phyloP scores from a whole-genome alignment of 35 echinoderm and acorn worm genomes.

The Eucidaris tribuloides region DNA sequence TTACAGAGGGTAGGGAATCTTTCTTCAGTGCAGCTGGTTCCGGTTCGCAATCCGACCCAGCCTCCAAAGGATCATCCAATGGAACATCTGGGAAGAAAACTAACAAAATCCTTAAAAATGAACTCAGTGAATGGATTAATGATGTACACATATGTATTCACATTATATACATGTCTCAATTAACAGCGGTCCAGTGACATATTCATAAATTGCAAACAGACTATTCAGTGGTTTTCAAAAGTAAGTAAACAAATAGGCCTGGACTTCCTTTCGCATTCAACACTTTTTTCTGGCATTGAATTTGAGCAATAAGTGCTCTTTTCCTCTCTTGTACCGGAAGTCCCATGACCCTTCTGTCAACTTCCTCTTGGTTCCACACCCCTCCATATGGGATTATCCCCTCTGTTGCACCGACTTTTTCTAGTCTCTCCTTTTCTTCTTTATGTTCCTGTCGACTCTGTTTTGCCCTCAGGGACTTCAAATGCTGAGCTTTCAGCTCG shows the following conservation, averaged over 20 bases:
- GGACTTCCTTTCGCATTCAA: conserved; percentile 12
- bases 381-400: conserved; percentile 14
- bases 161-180: no score
- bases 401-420: no score
- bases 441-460: no score
- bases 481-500: no score
- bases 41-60: neutral
- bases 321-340: neutral
- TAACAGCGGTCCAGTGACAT: conserved; percentile 6
- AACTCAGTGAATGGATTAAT: neutral
- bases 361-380: neutral
- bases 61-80: neutral
- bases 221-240: conserved; percentile 1
- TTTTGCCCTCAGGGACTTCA: no score
- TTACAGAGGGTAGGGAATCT: neutral
- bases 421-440: no score
- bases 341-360: neutral
- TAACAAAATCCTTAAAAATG: neutral
- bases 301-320: neutral
- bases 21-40: conserved; percentile 3
- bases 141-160: neutral
- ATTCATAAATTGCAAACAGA: neutral
- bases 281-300: conserved; percentile 29
- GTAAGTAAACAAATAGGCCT: neutral
- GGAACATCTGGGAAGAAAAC: neutral